Percentiles rank a stretch among this genome's conserved stretches.
Evolutionary conservation across 2,113 vertebrate species (phyloP).

Genomic region (Scatophagus argus): DNA sequence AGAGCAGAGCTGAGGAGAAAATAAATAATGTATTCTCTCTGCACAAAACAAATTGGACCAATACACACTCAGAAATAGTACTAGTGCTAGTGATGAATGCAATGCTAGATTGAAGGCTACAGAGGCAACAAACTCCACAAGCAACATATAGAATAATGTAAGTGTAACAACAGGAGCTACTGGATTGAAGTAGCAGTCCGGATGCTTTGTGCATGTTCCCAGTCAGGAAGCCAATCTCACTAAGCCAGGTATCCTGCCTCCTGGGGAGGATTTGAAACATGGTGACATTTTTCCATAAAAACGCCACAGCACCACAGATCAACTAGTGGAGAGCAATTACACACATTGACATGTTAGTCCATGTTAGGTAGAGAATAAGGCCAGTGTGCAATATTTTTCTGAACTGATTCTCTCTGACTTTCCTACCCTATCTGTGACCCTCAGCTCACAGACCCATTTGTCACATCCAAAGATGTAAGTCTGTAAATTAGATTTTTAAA

Average conservation of each 20-base stretch:
- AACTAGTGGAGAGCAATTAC: background rate
- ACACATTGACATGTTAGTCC: background rate
- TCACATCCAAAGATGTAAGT: no score
- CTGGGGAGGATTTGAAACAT: conserved; percentile 1
- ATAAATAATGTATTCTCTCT: background rate
- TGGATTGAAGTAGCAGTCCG: conserved; percentile 20
- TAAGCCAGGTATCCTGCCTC: conserved; percentile 51
- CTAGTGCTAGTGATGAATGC: background rate
- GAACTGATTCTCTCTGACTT: no score
- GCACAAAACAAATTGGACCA: background rate
- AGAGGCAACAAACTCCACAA: background rate
- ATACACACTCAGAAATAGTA: background rate
- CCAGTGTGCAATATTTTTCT: no score
- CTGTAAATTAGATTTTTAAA: no score
- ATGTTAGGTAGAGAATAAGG: no score
- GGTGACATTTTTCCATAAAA: conserved; percentile 18
- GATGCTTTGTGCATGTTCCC: conserved; percentile 23
- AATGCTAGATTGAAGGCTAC: background rate
- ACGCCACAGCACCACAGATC: conserved; percentile 24
- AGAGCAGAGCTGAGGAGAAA: background rate
- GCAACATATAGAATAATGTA: background rate
- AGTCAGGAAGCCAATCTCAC: conserved; percentile 35
- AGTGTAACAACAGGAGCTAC: background rate
- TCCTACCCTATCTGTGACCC: no score
- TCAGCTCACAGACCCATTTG: no score